These are phyloP conservation scores for Callinectes sapidus DNA, from an alignment of 2,888 invertebrate genomes.

Conservation along the genomic window DNA sequence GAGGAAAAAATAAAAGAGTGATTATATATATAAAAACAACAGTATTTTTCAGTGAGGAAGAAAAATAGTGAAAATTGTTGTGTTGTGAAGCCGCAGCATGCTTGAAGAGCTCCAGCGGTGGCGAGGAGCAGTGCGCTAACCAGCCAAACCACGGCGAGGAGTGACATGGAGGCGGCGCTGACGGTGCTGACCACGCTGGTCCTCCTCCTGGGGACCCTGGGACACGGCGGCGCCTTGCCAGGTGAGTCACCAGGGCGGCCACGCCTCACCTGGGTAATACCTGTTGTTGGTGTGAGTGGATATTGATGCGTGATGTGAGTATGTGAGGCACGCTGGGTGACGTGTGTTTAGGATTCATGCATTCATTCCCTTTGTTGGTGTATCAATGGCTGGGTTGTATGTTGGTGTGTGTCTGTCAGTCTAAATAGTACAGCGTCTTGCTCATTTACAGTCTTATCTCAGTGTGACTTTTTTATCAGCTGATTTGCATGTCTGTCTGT, in stretches of 20 bases:
- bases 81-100: conserved; percentile 26
- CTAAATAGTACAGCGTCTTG: background rate
- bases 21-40: background rate
- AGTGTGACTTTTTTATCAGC: background rate
- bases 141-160: background rate
- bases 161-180: conserved; percentile 5
- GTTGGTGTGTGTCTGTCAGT: conserved; percentile 23
- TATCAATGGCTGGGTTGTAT: background rate
- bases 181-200: conserved; percentile 9
- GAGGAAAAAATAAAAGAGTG: background rate
- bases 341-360: background rate
- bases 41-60: background rate
- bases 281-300: background rate
- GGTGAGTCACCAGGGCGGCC: conserved; percentile 25
- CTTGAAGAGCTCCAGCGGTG: background rate
- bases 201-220: conserved; percentile 24
- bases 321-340: background rate
- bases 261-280: conserved; percentile 5
- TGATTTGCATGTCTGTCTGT: conserved; percentile 27
- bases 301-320: conserved; percentile 7
- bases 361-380: conserved; percentile 7
- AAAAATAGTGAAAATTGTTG: background rate
- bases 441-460: background rate
- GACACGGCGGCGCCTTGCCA: conserved; percentile 9
- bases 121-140: conserved; percentile 31